Conservation (phyloP, 2,113 vertebrate genomes). For the Syrmaticus mikado region DNA sequence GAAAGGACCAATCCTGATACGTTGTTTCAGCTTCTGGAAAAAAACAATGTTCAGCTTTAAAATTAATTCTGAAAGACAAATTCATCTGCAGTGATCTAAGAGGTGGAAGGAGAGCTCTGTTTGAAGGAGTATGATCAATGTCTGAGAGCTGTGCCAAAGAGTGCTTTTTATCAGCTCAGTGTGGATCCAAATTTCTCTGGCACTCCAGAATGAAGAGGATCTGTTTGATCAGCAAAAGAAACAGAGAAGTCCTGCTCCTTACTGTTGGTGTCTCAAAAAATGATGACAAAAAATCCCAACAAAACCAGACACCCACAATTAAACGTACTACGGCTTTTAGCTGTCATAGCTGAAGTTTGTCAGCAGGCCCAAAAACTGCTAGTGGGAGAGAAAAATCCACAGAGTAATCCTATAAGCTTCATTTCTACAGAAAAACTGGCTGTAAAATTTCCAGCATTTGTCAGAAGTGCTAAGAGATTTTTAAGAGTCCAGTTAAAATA, state of each 20-base stretch:
- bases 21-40: not conserved
- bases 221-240: not conserved
- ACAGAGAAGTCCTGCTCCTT: not conserved
- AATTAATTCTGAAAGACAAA: slow-evolving; percentile 20
- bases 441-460: not conserved
- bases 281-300: not conserved
- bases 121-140: not conserved
- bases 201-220: not conserved
- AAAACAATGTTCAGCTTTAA: not conserved
- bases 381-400: not conserved
- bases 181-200: not conserved
- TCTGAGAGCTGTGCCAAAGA: not conserved
- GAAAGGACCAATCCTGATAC: not conserved
- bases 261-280: not conserved
- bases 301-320: not conserved
- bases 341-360: not conserved
- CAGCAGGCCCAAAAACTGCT: not conserved
- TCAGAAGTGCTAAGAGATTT: not conserved
- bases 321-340: not conserved
- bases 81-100: not conserved
- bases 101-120: not conserved
- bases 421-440: not conserved
- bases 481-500: not conserved
- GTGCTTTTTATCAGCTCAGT: not conserved
- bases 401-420: not conserved